These are phyloP conservation scores for Parapsyche elsis DNA, from an alignment of 1,140 invertebrate genomes.

Conservation along the genomic window DNA sequence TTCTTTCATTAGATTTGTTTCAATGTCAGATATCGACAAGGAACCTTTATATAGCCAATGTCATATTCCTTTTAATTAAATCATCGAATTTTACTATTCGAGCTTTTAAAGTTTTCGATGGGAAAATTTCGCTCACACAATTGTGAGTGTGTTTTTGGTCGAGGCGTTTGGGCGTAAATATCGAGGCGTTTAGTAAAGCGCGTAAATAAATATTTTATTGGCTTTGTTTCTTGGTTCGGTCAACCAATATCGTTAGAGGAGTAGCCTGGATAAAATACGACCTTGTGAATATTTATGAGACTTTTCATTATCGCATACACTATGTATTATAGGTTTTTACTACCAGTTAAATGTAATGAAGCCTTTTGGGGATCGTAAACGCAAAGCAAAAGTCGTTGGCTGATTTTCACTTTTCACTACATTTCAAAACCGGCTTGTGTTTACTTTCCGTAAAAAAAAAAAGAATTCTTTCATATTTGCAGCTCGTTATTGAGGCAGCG, in stretches of 20 bases:
- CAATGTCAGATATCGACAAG: not conserved
- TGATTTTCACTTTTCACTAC: not conserved
- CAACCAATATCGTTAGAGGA: slow-evolving; percentile 4
- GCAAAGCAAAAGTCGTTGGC: not conserved
- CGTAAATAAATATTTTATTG: slow-evolving; percentile 16
- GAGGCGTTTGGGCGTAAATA: no score
- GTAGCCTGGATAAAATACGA: not conserved
- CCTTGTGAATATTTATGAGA: slow-evolving; percentile 28
- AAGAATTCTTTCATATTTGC: not conserved
- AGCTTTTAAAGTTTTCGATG: no score
- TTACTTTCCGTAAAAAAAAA: not conserved
- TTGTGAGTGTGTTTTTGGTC: no score
- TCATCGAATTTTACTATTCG: no score
- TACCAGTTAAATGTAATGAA: slow-evolving; percentile 19
- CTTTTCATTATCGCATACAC: slow-evolving; percentile 15
- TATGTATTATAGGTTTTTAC: slow-evolving; percentile 19
- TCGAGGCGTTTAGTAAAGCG: not conserved
- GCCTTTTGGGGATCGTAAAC: not conserved
- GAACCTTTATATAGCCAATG: no score
- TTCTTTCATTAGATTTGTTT: not conserved
- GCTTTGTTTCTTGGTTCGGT: not conserved
- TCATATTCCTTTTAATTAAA: no score
- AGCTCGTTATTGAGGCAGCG: no score
- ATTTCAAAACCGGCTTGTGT: not conserved
- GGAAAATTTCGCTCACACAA: no score